A percentile compares a stretch with the other conserved stretches of the same genome.
phyloP scores from a whole-genome alignment of 1,140 invertebrate genomes.

The fruit fly (Drosophila melanogaster) region Release_6_plus_ISO1_MT NT_037436.4:17823001-17823500 shows the following conservation, averaged over 20 bases:
- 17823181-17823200: conserved; percentile 72
- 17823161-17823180: conserved; percentile 41
- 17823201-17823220: conserved; percentile 63
- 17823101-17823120: conserved; percentile 33
- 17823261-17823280: conserved; percentile 74
- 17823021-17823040: conserved; percentile 13
- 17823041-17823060: conserved; percentile 61
- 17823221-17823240: not conserved
- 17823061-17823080: conserved; percentile 65
- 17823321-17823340: conserved; percentile 83
- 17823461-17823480: conserved; percentile 2
- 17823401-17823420: conserved; percentile 24
- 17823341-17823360: conserved; percentile 44
- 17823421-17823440: conserved; percentile 24
- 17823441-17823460: conserved; percentile 12
- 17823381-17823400: conserved; percentile 28
- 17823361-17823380: conserved; percentile 4
- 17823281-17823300: conserved; percentile 65
- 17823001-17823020: conserved; percentile 6
- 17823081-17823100: conserved; percentile 74
- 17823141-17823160: conserved; percentile 8
- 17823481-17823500: conserved; percentile 20
- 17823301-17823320: conserved; percentile 78
- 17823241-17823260: conserved; percentile 2
- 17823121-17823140: conserved; percentile 68